phyloP scores from a whole-genome alignment of 1,140 invertebrate genomes.

The Rhynchophorus ferrugineus region DNA sequence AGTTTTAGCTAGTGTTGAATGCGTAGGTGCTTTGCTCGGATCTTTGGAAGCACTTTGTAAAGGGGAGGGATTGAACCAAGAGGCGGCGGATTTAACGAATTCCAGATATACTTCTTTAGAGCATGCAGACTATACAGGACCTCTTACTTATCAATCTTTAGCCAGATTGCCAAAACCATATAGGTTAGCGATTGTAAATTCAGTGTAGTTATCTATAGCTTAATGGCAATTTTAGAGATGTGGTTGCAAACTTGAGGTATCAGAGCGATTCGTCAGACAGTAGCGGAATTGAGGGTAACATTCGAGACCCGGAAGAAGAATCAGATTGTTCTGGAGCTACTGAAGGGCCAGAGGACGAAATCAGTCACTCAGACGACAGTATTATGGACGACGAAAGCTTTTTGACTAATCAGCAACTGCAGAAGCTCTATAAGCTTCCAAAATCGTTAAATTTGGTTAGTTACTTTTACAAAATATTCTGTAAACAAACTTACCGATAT shows the following conservation, averaged over 20 bases:
- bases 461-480: too few relatives aligned
- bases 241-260: slow-evolving; percentile 47
- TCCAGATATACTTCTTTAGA: slow-evolving; percentile 62
- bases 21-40: slow-evolving; percentile 73
- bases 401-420: slow-evolving; percentile 46
- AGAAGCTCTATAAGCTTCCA: slow-evolving; percentile 56
- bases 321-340: slow-evolving; percentile 63
- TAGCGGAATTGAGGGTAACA: slow-evolving; percentile 49
- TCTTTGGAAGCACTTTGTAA: slow-evolving; percentile 74
- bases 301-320: slow-evolving; percentile 48
- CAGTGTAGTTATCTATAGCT: too few relatives aligned
- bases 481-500: slow-evolving; percentile 2
- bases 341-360: slow-evolving; percentile 58
- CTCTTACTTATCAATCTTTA: slow-evolving; percentile 76
- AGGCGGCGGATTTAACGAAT: slow-evolving; percentile 58
- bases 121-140: slow-evolving; percentile 76
- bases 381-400: slow-evolving; percentile 45
- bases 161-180: slow-evolving; percentile 72
- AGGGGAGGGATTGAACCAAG: slow-evolving; percentile 55
- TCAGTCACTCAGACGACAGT: slow-evolving; percentile 46
- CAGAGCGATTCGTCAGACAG: slow-evolving; percentile 41
- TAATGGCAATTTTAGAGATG: too few relatives aligned
- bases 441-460: slow-evolving; percentile 50
- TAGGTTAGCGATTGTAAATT: slow-evolving; percentile 40
- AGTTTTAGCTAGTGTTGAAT: slow-evolving; percentile 71